Conservation (phyloP, 2,113 vertebrate genomes). For the Pseudorasbora parva region DNA sequence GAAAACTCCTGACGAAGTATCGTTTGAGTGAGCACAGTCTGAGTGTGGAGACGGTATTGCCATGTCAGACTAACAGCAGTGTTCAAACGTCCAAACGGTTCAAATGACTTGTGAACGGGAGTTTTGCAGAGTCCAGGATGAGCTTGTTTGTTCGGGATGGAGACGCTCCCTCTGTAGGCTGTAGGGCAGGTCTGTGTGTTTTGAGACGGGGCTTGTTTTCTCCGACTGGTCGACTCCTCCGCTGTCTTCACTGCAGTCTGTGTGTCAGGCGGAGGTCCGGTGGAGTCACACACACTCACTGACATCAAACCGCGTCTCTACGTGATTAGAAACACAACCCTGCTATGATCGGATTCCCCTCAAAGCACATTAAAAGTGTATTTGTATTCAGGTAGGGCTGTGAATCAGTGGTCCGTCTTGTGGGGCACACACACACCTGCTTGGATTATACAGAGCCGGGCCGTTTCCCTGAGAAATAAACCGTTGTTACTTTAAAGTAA, state of each 20-base stretch:
- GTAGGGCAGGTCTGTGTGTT: neutral
- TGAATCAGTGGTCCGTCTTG: neutral
- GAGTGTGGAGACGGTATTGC: too few relatives aligned
- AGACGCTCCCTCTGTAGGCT: neutral
- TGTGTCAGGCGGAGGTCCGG: neutral
- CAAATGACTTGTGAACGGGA: neutral
- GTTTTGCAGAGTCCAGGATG: neutral
- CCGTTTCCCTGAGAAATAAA: neutral
- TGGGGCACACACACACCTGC: neutral
- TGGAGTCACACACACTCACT: neutral
- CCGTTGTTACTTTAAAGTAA: neutral
- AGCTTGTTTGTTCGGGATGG: neutral
- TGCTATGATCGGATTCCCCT: neutral
- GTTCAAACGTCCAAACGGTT: neutral
- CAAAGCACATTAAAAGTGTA: neutral
- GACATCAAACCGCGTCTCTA: neutral
- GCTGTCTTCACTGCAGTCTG: too few relatives aligned
- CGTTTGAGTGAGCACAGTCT: too few relatives aligned
- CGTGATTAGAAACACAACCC: constrained; percentile 7
- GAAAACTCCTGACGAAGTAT: too few relatives aligned
- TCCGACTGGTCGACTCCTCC: neutral
- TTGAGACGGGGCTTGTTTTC: too few relatives aligned
- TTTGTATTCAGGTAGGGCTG: constrained; percentile 2
- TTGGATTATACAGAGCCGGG: neutral
- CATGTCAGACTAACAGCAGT: neutral